Conservation (phyloP, 2,888 invertebrate genomes). For the Heliothis peltigera region DNA sequence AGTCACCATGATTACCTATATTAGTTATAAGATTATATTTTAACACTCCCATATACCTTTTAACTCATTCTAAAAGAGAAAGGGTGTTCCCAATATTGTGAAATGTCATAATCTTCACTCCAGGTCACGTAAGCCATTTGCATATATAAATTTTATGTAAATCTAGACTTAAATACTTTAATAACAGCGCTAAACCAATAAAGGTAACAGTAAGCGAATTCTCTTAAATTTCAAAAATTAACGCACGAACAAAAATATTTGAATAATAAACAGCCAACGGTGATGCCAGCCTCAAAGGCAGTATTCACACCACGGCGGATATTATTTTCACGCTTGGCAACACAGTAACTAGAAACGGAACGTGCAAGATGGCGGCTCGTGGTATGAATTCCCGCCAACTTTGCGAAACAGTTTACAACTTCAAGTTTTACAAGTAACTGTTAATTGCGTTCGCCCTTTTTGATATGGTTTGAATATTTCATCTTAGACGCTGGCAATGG, state of each 20-base stretch:
- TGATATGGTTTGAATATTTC: slow-evolving; percentile 52
- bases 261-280: slow-evolving; percentile 65
- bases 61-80: too few relatives aligned
- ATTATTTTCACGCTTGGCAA: slow-evolving; percentile 86
- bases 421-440: slow-evolving; percentile 55
- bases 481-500: slow-evolving; percentile 6
- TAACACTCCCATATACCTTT: too few relatives aligned
- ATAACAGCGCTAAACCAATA: slow-evolving; percentile 3
- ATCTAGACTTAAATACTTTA: not conserved
- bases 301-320: slow-evolving; percentile 81
- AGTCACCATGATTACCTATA: too few relatives aligned
- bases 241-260: slow-evolving; percentile 68
- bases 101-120: not conserved
- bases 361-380: slow-evolving; percentile 67
- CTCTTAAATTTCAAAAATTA: slow-evolving; percentile 56
- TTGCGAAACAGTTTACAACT: slow-evolving; percentile 56
- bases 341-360: slow-evolving; percentile 81
- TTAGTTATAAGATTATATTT: too few relatives aligned
- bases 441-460: slow-evolving; percentile 62
- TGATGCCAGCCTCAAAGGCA: slow-evolving; percentile 80
- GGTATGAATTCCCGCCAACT: slow-evolving; percentile 62
- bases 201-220: slow-evolving; percentile 16
- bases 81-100: too few relatives aligned
- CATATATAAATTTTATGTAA: slow-evolving; percentile 16
- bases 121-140: slow-evolving; percentile 5